phyloP scores from a whole-genome alignment of 2,888 invertebrate species.

The Ormia ochracea region DNA sequence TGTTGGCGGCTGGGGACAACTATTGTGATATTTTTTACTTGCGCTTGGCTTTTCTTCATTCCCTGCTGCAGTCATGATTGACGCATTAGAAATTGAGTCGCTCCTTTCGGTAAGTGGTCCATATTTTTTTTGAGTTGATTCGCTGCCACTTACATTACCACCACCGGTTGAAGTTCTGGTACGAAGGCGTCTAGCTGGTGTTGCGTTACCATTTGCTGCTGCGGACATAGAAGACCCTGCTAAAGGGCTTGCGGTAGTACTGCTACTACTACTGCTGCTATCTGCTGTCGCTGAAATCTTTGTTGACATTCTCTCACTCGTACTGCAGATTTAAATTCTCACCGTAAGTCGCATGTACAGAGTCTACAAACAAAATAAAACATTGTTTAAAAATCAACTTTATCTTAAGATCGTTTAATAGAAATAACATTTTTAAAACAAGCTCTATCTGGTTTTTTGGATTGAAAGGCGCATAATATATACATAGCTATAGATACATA shows the following conservation, averaged over 20 bases:
- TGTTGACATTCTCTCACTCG: constrained; percentile 59
- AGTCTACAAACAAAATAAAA: constrained; percentile 26
- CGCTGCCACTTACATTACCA: constrained; percentile 69
- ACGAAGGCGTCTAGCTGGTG: constrained; percentile 71
- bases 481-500: no score
- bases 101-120: constrained; percentile 37
- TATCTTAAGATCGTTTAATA: constrained; percentile 12
- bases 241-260: constrained; percentile 36
- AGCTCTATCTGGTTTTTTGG: constrained; percentile 30
- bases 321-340: background rate
- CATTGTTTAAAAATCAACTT: background rate
- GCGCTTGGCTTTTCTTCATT: constrained; percentile 62
- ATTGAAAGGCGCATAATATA: no score
- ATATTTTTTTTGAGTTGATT: constrained; percentile 70
- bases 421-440: background rate
- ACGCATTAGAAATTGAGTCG: constrained; percentile 62
- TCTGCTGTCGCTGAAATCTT: constrained; percentile 58
- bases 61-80: constrained; percentile 10
- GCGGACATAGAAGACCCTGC: constrained; percentile 51
- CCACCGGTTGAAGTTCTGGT: constrained; percentile 76
- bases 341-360: background rate
- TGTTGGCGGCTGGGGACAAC: constrained; percentile 70
- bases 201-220: constrained; percentile 68
- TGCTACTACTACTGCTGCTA: constrained; percentile 52
- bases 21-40: constrained; percentile 71